Conservation (phyloP, 2,797 vertebrate species). For the Tokudaia tokunoshimensis region DNA sequence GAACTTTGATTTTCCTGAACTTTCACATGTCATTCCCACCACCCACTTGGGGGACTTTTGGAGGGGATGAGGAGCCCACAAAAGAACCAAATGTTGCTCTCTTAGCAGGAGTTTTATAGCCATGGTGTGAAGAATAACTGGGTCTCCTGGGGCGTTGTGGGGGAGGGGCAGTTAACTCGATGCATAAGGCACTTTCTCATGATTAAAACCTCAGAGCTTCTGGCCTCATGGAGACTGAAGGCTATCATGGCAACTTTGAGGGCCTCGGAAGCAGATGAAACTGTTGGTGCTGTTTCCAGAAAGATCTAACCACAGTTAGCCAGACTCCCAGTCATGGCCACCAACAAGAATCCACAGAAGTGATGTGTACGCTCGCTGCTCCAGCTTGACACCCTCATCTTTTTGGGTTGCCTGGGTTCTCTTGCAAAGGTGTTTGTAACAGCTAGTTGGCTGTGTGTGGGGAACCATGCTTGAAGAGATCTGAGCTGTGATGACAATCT, state of each 20-base stretch:
- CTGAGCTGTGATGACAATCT: background rate
- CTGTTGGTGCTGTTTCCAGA: background rate
- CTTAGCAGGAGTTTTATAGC: background rate
- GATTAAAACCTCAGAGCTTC: background rate
- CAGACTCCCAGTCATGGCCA: fast-evolving
- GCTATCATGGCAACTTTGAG: background rate
- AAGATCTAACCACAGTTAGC: background rate
- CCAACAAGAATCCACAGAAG: background rate
- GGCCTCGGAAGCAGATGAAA: background rate
- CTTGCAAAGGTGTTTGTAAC: background rate
- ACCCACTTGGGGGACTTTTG: background rate
- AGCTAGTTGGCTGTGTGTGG: background rate
- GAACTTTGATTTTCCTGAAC: background rate
- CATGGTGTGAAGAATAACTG: background rate
- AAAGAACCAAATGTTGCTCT: slow-evolving; percentile 15
- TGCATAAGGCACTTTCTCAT: background rate
- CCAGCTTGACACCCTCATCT: background rate
- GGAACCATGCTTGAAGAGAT: background rate
- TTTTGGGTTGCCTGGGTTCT: background rate
- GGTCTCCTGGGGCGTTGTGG: background rate
- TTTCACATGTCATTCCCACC: background rate
- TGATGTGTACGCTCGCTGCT: fast-evolving
- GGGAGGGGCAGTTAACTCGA: background rate
- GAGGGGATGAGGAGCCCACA: background rate
- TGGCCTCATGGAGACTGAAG: background rate